Evolutionary conservation across 2,113 vertebrate species (phyloP).

Genomic region (Sinocyclocheilus anophthalmus): DNA sequence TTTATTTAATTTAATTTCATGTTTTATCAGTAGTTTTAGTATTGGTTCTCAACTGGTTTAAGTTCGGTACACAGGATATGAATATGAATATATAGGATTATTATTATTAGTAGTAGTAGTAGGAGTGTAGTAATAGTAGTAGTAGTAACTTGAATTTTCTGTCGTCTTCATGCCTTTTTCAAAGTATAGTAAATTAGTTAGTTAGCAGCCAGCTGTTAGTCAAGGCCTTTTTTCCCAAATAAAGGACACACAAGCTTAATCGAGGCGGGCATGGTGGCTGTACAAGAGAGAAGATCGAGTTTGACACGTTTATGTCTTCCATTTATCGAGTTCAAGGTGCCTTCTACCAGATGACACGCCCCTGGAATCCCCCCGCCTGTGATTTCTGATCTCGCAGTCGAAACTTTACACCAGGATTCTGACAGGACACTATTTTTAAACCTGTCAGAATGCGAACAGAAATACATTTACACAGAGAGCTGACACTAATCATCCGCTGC

Average conservation of each 20-base stretch:
- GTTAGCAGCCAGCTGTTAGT: too few species aligned
- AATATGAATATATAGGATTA: too few species aligned
- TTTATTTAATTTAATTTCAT: too few species aligned
- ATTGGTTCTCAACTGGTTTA: too few species aligned
- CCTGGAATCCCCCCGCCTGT: not conserved
- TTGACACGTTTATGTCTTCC: conserved; percentile 6
- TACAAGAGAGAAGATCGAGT: not conserved
- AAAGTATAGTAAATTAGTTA: too few species aligned
- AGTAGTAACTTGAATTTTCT: too few species aligned
- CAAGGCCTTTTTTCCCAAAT: too few species aligned
- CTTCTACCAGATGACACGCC: not conserved
- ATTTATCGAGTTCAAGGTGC: conserved; percentile 10
- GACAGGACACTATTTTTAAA: not conserved
- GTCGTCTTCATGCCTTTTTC: too few species aligned
- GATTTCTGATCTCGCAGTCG: conserved; percentile 10
- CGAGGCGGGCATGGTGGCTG: conserved; percentile 1
- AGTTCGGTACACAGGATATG: too few species aligned
- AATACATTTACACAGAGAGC: conserved; percentile 23
- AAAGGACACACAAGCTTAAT: conserved; percentile 18
- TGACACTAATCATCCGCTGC: conserved; percentile 1
- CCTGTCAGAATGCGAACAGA: not conserved
- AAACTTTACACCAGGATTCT: conserved; percentile 34
- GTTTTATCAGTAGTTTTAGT: too few species aligned
- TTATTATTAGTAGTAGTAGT: too few species aligned
- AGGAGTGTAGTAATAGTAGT: too few species aligned